Conservation (phyloP, 2,888 invertebrate genomes). For the Sabellastarte sp. region DNA sequence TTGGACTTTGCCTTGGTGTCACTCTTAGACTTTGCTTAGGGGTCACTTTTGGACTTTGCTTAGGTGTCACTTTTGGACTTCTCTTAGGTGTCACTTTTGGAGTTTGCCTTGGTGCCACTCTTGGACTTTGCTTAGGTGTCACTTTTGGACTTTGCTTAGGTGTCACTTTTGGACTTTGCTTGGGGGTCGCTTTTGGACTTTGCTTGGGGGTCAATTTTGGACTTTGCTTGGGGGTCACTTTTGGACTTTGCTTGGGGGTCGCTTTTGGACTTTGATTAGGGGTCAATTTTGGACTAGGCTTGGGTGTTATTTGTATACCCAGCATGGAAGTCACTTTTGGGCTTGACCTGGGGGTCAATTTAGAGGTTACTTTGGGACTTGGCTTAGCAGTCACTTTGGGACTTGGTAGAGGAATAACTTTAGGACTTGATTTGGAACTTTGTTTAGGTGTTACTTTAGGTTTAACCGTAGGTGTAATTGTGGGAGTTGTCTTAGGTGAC, state of each 20-base stretch:
- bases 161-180: background rate
- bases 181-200: constrained; percentile 13
- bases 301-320: too few relatives aligned
- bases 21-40: too few relatives aligned
- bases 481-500: too few relatives aligned
- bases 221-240: background rate
- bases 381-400: constrained; percentile 2
- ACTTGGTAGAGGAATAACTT: too few relatives aligned
- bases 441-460: too few relatives aligned
- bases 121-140: constrained; percentile 12
- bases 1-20: too few relatives aligned
- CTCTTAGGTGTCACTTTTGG: constrained; percentile 13
- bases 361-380: too few relatives aligned
- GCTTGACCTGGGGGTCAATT: too few relatives aligned
- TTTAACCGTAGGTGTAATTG: too few relatives aligned
- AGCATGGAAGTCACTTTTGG: too few relatives aligned
- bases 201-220: constrained; percentile 9
- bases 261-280: background rate
- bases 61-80: constrained; percentile 2
- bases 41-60: constrained; percentile 13
- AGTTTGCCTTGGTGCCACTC: constrained; percentile 20
- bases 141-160: background rate
- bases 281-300: background rate
- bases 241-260: constrained; percentile 4
- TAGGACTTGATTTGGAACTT: constrained; percentile 5